Percentiles rank a stretch among this genome's conserved stretches.
phyloP scores from a whole-genome alignment of 30 jellyfish, hydroid and myxozoan species.

The Aurelia coerulea region DNA sequence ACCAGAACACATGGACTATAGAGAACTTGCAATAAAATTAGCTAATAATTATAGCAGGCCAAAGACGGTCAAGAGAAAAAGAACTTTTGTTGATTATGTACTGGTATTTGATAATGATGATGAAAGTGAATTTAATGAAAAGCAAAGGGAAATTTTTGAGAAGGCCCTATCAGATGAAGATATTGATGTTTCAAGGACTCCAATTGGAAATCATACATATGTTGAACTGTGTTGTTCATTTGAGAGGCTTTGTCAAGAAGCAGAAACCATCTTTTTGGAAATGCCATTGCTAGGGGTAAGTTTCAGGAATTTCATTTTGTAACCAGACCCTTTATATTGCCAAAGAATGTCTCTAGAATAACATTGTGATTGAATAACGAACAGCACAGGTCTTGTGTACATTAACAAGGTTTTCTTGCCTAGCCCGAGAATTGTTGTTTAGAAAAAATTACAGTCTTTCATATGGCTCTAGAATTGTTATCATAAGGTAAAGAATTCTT shows the following conservation, averaged over 20 bases:
- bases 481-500: too few relatives aligned
- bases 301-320: neutral
- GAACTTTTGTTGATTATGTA: constrained; percentile 73
- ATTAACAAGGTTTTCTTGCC: too few relatives aligned
- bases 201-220: constrained; percentile 56
- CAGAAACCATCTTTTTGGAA: constrained; percentile 79
- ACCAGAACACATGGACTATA: constrained; percentile 20
- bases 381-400: too few relatives aligned
- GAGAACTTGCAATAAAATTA: constrained; percentile 61
- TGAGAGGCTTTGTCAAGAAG: constrained; percentile 92
- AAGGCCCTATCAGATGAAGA: constrained; percentile 49
- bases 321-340: too few relatives aligned
- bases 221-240: constrained; percentile 84
- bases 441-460: too few relatives aligned
- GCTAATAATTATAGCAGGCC: constrained; percentile 58
- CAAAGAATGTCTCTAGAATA: too few relatives aligned
- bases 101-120: constrained; percentile 68
- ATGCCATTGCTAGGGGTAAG: constrained; percentile 97
- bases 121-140: constrained; percentile 38
- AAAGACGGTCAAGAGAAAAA: constrained; percentile 11
- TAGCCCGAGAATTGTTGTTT: too few relatives aligned
- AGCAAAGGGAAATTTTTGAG: constrained; percentile 71
- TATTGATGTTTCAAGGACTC: constrained; percentile 50
- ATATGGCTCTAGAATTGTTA: too few relatives aligned
- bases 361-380: too few relatives aligned